phyloP scores from a whole-genome alignment of 37 sponge, comb jelly and placozoan genomes.

The Lycopodina hypogea region DNA sequence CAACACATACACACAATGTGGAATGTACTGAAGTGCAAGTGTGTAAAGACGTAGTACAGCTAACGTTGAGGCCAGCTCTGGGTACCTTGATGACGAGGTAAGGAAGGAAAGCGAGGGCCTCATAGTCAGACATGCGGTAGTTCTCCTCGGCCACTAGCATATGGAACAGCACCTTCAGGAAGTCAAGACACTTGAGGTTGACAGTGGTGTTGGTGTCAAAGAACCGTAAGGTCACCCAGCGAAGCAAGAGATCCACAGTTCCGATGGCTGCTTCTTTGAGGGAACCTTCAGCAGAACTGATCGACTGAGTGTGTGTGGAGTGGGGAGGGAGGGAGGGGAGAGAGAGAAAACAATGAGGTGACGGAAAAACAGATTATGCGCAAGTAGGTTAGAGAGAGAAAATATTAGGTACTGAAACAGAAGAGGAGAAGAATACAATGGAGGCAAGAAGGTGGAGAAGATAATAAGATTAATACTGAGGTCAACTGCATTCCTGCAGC shows the following conservation, averaged over 20 bases:
- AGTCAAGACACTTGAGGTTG: slow-evolving; percentile 83
- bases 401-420: too few relatives aligned
- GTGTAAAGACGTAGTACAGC: too few relatives aligned
- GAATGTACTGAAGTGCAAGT: too few relatives aligned
- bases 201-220: slow-evolving; percentile 90
- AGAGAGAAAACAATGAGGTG: background rate
- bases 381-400: too few relatives aligned
- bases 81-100: slow-evolving; percentile 75
- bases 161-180: slow-evolving; percentile 57
- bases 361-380: too few relatives aligned
- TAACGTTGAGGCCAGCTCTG: too few relatives aligned
- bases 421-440: too few relatives aligned
- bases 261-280: slow-evolving; percentile 57
- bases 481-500: too few relatives aligned
- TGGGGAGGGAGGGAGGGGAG: background rate
- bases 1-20: too few relatives aligned
- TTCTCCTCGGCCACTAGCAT: slow-evolving; percentile 33
- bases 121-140: slow-evolving; percentile 76
- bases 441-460: too few relatives aligned
- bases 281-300: slow-evolving; percentile 2
- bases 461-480: too few relatives aligned
- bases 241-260: slow-evolving; percentile 70
- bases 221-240: slow-evolving; percentile 82
- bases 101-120: slow-evolving; percentile 80
- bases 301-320: background rate